Base-by-base conservation (phyloP, 1,140 invertebrate species). In the Aphelinus certus region DNA sequence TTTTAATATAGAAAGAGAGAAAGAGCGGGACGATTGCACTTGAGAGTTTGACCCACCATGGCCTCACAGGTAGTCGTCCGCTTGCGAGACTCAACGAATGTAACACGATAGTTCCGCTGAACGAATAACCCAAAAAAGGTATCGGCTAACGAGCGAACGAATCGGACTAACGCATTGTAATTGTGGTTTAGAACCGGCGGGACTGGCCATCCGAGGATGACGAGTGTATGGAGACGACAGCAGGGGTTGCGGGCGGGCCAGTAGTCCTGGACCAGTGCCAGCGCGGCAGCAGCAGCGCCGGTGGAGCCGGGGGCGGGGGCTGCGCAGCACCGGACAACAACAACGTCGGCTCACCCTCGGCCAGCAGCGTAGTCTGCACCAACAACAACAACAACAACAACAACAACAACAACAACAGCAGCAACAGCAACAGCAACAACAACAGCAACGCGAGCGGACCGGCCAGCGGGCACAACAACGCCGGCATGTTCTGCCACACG, bases 401-500 rank as follows among this genome's bases (percentile, higher is more conserved):
- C 61, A 60, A n/a, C 26, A 60, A n/a, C 58, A 60, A 43, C 58
- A 60, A n/a, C 58, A 43, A 43, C 71, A 47, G 49, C 48, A 10
- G 65, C 58, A 69, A 51, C 65, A 43, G 55, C 64, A 26, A 48
- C 64, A 82, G 74, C 56, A 82, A 77, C 75, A 82, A 82, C 73
- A 83, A 83, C 78, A 78, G 79, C 75, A 82, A 78, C 26, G 26
- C 26, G 26, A 26, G 26, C 49, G 45, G 48, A 46, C 48, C 45
- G 55, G 47, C 47, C 61, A 1, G 2, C 51, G 9, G 9, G 4
- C 4, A 53, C 51, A 53, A 53, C 51, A 53, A 53, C 9, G 9
- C 51, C 83, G 86, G 87, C 83, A 87, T 88, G 86, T 88, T 88
- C 79, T 88, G 87, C 87, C 85, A 88, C 82, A 86, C 87, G 87